Evolutionary conservation across 2,888 invertebrate species (phyloP).

Genomic region (Drosophila melanocephala): DNA sequence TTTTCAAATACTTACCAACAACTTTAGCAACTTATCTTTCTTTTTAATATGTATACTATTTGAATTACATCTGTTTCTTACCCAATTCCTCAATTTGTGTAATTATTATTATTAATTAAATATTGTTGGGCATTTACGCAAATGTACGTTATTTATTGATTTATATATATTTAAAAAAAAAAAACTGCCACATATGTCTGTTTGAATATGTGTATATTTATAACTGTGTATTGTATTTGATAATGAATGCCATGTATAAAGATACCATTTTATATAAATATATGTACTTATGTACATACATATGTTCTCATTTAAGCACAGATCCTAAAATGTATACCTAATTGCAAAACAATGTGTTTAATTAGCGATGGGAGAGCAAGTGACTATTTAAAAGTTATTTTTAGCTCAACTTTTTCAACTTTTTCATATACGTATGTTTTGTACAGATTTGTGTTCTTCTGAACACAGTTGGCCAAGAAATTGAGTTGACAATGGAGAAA

Average conservation of each 20-base stretch:
- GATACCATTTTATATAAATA: conserved; percentile 15
- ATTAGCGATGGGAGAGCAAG: not conserved
- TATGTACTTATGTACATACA: conserved; percentile 21
- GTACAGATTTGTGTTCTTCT: not conserved
- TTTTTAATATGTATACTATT: conserved; percentile 5
- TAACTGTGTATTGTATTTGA: conserved; percentile 25
- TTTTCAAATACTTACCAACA: not conserved
- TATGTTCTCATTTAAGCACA: conserved; percentile 1
- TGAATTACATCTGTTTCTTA: conserved; percentile 4
- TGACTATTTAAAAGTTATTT: not conserved
- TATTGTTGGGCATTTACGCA: conserved; percentile 36
- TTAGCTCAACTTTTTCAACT: not conserved
- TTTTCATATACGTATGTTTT: not conserved
- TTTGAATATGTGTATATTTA: conserved; percentile 18
- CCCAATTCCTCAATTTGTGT: not conserved
- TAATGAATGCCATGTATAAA: conserved; percentile 38
- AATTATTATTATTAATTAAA: conserved; percentile 14
- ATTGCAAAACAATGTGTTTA: conserved; percentile 27
- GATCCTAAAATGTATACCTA: conserved; percentile 23
- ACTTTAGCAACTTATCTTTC: conserved; percentile 1
- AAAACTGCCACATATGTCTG: conserved; percentile 1
- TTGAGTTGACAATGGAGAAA: not conserved
- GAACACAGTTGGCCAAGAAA: not conserved
- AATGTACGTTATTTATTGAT: conserved; percentile 14
- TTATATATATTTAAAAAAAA: conserved; percentile 5